Conservation (phyloP, 2,888 invertebrate species). For the Drosophila phalerata region DNA sequence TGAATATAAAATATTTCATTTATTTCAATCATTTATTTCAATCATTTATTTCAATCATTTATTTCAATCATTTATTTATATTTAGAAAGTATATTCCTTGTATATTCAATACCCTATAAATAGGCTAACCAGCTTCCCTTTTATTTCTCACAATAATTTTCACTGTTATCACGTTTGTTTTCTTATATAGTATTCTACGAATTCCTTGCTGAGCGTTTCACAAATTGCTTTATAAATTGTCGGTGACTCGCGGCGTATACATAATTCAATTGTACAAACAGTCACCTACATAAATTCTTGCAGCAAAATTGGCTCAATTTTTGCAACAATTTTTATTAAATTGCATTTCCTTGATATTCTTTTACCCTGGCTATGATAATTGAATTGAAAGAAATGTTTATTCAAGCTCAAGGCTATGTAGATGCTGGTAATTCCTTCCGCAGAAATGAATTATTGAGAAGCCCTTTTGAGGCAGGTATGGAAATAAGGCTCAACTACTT, state of each 20-base stretch:
- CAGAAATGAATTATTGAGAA: constrained; percentile 32
- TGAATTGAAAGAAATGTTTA: constrained; percentile 61
- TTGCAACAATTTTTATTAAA: neutral
- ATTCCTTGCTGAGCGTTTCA: neutral
- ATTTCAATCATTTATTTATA: too few relatives aligned
- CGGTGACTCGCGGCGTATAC: constrained; percentile 38
- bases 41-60: too few relatives aligned
- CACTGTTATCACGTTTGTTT: neutral
- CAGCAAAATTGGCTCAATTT: neutral
- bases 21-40: too few relatives aligned
- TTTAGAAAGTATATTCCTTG: neutral
- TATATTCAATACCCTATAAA: neutral
- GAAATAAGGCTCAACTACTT: constrained; percentile 29
- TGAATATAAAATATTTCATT: too few relatives aligned
- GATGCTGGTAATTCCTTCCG: neutral
- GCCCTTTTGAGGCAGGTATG: neutral
- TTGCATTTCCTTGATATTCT: constrained; percentile 31
- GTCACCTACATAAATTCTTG: neutral
- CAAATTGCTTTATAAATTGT: constrained; percentile 44
- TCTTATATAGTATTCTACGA: neutral
- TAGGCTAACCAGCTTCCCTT: neutral
- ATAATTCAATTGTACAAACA: constrained; percentile 57
- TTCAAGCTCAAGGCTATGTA: neutral
- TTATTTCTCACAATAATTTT: neutral
- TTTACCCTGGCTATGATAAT: constrained; percentile 47